phyloP scores from a whole-genome alignment of 2,888 invertebrate genomes.

The Megalurothrips usitatus region DNA sequence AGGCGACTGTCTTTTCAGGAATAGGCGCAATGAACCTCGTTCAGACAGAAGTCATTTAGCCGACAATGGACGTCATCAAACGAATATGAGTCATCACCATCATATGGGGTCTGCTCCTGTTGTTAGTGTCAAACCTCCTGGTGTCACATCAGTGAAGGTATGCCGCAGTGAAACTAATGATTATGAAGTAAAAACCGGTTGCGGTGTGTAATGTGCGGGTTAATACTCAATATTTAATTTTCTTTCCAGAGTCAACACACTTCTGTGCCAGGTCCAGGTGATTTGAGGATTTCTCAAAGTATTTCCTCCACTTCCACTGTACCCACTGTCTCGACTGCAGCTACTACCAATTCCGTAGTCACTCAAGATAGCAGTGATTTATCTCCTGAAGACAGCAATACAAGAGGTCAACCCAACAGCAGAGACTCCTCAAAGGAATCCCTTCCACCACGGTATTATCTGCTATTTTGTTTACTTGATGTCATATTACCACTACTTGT shows the following conservation, averaged over 20 bases:
- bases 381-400: not conserved
- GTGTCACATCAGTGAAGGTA: not conserved
- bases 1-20: not conserved
- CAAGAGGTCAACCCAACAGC: conserved; percentile 12
- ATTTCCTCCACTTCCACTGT: not conserved
- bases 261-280: not conserved
- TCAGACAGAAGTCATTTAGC: conserved; percentile 15
- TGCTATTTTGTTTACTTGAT: not conserved
- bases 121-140: not conserved
- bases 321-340: conserved; percentile 21
- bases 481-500: not conserved
- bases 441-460: conserved; percentile 26
- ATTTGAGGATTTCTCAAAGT: conserved; percentile 20
- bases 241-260: conserved; percentile 10
- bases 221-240: not conserved
- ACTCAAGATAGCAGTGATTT: conserved; percentile 14
- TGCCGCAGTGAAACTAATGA: not conserved
- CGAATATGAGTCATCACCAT: not conserved
- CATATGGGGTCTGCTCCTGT: conserved; percentile 12
- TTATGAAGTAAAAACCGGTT: not conserved
- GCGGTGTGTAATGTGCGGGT: not conserved
- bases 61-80: not conserved
- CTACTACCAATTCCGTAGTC: not conserved
- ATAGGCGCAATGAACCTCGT: conserved; percentile 17
- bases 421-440: conserved; percentile 16